Evolutionary conservation across 2,113 vertebrate genomes (phyloP).

Genomic region (Pteronura brasiliensis): DNA sequence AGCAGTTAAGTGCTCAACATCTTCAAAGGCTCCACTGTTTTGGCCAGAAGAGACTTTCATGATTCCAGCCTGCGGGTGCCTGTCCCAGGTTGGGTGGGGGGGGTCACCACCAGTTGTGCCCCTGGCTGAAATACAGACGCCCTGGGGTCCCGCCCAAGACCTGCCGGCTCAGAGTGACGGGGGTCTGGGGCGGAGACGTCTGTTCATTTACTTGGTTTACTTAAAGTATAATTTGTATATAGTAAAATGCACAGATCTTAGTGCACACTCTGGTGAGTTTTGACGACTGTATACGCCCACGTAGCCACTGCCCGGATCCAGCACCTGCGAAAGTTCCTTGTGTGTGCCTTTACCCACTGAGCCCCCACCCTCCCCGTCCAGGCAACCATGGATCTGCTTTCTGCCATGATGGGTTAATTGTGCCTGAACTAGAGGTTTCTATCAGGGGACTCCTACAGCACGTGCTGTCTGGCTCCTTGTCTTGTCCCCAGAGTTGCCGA

Average conservation of each 20-base stretch:
- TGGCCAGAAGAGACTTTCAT: neutral
- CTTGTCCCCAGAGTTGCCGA: accelerated
- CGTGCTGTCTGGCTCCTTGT: neutral
- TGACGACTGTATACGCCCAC: neutral
- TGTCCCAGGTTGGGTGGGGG: neutral
- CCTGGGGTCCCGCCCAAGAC: neutral
- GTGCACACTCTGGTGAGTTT: neutral
- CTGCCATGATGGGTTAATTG: accelerated
- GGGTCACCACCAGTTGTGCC: too few relatives aligned
- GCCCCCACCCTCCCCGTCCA: too few relatives aligned
- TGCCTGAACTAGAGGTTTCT: neutral
- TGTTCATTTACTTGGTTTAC: neutral
- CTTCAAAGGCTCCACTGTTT: neutral
- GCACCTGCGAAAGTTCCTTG: neutral
- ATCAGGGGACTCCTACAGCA: accelerated
- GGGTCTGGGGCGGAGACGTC: neutral
- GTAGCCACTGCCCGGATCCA: neutral
- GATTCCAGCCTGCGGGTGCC: neutral
- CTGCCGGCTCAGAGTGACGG: neutral
- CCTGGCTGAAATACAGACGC: neutral
- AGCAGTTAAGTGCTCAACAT: neutral
- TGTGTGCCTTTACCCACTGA: accelerated
- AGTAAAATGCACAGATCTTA: neutral
- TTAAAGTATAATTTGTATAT: neutral
- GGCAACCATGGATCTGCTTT: neutral